Base-by-base conservation (phyloP, 1,140 invertebrate species). In the Batillaria attramentaria region DNA sequence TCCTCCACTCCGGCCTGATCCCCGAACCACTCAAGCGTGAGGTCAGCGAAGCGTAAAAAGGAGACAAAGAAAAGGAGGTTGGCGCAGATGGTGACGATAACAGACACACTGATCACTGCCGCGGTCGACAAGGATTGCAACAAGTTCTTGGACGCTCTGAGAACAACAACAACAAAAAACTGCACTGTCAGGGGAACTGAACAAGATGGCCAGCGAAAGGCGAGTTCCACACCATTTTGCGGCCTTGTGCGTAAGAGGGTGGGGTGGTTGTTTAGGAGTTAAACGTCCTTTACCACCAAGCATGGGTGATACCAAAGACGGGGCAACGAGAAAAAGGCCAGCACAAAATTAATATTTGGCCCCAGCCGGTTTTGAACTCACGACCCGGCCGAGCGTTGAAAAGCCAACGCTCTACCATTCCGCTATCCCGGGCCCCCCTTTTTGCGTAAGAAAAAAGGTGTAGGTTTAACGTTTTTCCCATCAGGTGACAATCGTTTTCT, bases 21-120 rank as follows among this genome's bases (percentile, higher is more conserved):
- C 5, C 95, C 96, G 57, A 95, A 89, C 95, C 96, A 98, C 8
- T 91, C 92, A 0, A 98, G 88, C 8, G 96, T 69, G 1, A 93
- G 93, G 89, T 98, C 96, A 0, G 97, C 78, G 86, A 98, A 96
- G 0, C 95, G 93, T 0, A 98, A 90, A 77, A 97, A 94, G 0
- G 97, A 94, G 1, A 98, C 93, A 87, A 98, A 97, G 0, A 96
- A 96, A 20, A 99, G 94, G 5, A 99, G 91, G 87, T 97, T 98
- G 3, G 96, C 96, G n/a, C 95, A 94, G 79, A 99, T 97, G 66
- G 95, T 95, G 3, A 95, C 91, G 2, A 98, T 93, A 10, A 98
- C 90, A 13, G 94, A 92, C 18, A 97, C 94, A 3, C 94, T 95
- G 78, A 94, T 93, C 39, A 93, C 92, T 10, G 97, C 97, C 0